These are phyloP conservation scores for Adelognathus sp. DNA, from an alignment of 2,888 invertebrate species.

Conservation along the genomic window DNA sequence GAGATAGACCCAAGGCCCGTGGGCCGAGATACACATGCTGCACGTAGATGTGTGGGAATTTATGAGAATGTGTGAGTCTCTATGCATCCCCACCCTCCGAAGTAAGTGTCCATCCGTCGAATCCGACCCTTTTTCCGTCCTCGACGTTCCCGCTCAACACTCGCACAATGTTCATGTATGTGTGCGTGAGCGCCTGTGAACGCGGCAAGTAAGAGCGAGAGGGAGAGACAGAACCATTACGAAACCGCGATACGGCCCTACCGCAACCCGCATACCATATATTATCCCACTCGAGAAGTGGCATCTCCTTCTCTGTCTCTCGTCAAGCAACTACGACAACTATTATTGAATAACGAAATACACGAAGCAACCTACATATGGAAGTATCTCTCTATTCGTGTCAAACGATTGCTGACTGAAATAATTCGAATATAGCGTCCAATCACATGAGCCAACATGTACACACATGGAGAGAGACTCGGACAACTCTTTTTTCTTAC, in stretches of 20 bases:
- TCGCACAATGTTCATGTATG: neutral
- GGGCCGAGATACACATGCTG: neutral
- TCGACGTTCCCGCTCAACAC: slow-evolving; percentile 24
- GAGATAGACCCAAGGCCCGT: slow-evolving; percentile 32
- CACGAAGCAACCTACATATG: neutral
- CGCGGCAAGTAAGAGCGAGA: neutral
- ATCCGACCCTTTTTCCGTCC: slow-evolving; percentile 38
- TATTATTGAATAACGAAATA: neutral
- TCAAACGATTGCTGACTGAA: slow-evolving; percentile 10
- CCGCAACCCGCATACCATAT: slow-evolving; percentile 62
- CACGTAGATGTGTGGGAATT: too few relatives aligned
- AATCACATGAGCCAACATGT: slow-evolving; percentile 10
- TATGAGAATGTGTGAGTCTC: slow-evolving; percentile 21
- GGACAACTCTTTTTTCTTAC: slow-evolving; percentile 36
- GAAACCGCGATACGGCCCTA: slow-evolving; percentile 66
- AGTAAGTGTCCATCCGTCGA: neutral
- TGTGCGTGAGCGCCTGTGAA: neutral
- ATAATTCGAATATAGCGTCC: slow-evolving; percentile 22
- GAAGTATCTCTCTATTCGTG: neutral
- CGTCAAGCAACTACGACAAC: neutral
- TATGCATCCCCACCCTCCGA: slow-evolving; percentile 8
- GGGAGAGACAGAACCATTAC: slow-evolving; percentile 55
- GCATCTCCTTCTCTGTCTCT: too few relatives aligned
- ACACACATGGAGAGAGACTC: slow-evolving; percentile 13
- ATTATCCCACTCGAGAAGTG: slow-evolving; percentile 14